Percentiles rank a stretch among this genome's conserved stretches.
Evolutionary conservation across 1,140 invertebrate species (phyloP).

Genomic region (Neodiprion fabricii): DNA sequence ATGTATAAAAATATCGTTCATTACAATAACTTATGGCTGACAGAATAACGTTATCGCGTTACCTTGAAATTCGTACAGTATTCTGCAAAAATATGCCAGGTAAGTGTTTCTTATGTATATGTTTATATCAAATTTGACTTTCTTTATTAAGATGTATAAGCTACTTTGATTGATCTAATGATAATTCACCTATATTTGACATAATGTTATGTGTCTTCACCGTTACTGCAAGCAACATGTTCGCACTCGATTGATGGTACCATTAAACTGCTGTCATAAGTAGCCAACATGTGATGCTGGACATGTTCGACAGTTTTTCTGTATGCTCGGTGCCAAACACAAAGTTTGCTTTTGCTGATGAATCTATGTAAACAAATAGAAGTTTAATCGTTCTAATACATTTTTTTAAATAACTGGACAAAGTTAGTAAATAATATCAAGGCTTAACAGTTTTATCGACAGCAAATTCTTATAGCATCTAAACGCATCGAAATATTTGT

Average conservation of each 20-base stretch:
- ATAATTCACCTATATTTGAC: not conserved
- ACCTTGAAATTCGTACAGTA: slow-evolving; percentile 35
- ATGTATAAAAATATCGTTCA: slow-evolving; percentile 49
- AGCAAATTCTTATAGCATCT: slow-evolving; percentile 36
- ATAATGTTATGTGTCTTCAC: slow-evolving; percentile 18
- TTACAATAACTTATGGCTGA: slow-evolving; percentile 31
- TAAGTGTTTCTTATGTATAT: not conserved
- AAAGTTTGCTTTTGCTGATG: slow-evolving; percentile 53
- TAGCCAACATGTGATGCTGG: slow-evolving; percentile 58
- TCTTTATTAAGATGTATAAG: too few species aligned
- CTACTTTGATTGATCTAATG: too few species aligned
- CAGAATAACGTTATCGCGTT: slow-evolving; percentile 13
- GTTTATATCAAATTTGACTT: not conserved
- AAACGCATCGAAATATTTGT: too few species aligned
- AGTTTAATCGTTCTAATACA: slow-evolving; percentile 47
- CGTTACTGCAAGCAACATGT: slow-evolving; percentile 47
- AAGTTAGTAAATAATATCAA: too few species aligned
- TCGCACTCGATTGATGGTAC: slow-evolving; percentile 53
- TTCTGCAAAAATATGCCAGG: slow-evolving; percentile 15
- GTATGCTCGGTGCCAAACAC: slow-evolving; percentile 59
- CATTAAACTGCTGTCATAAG: slow-evolving; percentile 57
- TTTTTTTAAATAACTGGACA: slow-evolving; percentile 16
- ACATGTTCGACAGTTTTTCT: slow-evolving; percentile 56
- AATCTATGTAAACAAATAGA: slow-evolving; percentile 46
- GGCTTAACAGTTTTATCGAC: too few species aligned